These are phyloP conservation scores for Actinemys pallida DNA, from an alignment of 2,113 vertebrate species.

Conservation along the genomic window DNA sequence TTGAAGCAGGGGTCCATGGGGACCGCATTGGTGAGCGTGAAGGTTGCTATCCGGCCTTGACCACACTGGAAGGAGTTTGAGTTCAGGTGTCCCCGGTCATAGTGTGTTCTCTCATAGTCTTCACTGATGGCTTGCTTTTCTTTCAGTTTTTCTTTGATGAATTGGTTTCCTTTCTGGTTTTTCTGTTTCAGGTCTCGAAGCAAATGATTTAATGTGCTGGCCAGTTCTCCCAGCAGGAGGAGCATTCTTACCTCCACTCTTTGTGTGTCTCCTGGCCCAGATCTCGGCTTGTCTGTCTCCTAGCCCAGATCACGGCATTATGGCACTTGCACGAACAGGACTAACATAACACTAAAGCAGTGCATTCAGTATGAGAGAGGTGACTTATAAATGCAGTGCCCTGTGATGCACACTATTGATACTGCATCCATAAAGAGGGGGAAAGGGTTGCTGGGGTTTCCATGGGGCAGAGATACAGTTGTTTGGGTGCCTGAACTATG, in stretches of 20 bases:
- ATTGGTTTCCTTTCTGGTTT: accelerated
- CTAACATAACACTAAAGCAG: not conserved
- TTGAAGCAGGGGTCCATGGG: constrained; percentile 41
- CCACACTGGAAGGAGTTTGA: not conserved
- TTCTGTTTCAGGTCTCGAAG: not conserved
- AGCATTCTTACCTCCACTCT: too few species aligned
- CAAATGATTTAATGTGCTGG: not conserved
- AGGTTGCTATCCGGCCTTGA: not conserved
- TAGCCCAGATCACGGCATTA: not conserved
- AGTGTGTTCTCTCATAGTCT: constrained; percentile 12
- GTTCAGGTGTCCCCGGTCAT: constrained; percentile 46
- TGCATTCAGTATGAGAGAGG: not conserved
- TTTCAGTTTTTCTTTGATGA: not conserved
- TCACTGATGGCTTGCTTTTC: not conserved
- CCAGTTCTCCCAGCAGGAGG: not conserved
- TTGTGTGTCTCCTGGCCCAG: not conserved
- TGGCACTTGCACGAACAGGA: not conserved
- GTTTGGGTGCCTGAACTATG: not conserved
- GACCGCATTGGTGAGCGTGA: constrained; percentile 42
- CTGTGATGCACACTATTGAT: not conserved
- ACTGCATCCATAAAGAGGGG: not conserved
- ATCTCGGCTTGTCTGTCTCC: not conserved
- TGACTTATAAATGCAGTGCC: not conserved
- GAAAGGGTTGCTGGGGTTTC: not conserved
- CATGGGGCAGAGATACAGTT: not conserved